A percentile compares a stretch with the other conserved stretches of the same genome.
Evolutionary conservation across 1,140 invertebrate species (phyloP).

Genomic region (Bombus haemorrhoidalis): DNA sequence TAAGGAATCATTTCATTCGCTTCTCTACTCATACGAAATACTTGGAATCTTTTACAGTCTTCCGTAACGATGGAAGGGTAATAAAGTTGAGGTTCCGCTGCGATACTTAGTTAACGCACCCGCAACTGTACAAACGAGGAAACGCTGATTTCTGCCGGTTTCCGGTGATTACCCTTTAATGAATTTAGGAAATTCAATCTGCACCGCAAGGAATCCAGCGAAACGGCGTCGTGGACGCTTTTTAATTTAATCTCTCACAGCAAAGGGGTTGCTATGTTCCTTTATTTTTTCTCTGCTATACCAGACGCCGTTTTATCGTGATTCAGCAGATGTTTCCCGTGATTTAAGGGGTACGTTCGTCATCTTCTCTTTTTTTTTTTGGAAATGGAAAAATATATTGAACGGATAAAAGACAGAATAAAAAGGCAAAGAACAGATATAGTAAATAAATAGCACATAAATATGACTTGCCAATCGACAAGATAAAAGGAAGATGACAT

Average conservation of each 20-base stretch:
- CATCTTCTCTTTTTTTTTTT: neutral
- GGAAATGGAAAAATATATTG: neutral
- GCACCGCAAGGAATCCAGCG: neutral
- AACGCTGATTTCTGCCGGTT: neutral
- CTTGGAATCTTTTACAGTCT: too few relatives aligned
- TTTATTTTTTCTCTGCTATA: too few relatives aligned
- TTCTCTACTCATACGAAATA: too few relatives aligned
- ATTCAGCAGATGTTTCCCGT: slow-evolving; percentile 34
- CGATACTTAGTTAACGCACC: slow-evolving; percentile 17
- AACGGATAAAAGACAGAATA: neutral
- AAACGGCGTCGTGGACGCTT: slow-evolving; percentile 5
- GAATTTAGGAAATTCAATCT: slow-evolving; percentile 19
- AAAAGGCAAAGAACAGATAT: neutral
- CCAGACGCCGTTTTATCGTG: neutral
- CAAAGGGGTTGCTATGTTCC: neutral
- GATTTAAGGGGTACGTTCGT: neutral
- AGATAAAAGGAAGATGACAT: neutral
- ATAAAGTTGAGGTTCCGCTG: neutral
- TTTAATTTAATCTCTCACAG: slow-evolving; percentile 31
- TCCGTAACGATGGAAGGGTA: neutral
- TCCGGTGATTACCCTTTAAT: slow-evolving; percentile 18
- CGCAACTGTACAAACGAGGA: neutral
- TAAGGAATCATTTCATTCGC: too few relatives aligned
- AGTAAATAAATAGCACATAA: neutral
- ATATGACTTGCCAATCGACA: too few relatives aligned